Base-by-base conservation (phyloP, 1,140 invertebrate species). In the Tribolium castaneum region DNA sequence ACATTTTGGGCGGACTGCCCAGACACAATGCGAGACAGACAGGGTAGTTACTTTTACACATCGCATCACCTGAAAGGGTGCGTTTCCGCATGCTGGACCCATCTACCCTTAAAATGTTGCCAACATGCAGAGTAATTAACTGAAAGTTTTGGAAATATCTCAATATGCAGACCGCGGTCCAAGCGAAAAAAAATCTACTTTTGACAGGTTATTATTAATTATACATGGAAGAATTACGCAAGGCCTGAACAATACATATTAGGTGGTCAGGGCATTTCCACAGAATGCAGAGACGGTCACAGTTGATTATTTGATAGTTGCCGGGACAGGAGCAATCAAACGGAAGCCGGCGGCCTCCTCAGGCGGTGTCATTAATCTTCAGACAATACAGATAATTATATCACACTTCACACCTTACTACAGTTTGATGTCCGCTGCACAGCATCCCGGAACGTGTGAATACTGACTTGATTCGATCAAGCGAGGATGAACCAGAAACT, bases 371-470 rank as follows among this genome's bases (percentile, higher is more conserved):
- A 80, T 80, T 80, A 80, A 80, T 80, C 79, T 78, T 80, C 79
- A 80, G 74, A 80, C 79, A 80, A 80, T 80, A 59, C 79, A 78
- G 74, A 73, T 80, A 80, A 80, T 80, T 80, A 80, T 80, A 80
- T 80, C 74, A 78, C 79, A 80, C 76, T 77, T 66, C 59, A 66
- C 59, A 66, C 59, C 59, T 66, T 66, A 35, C 59, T 14, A 66
- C 14, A 35, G 59, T 66, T 59, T 66, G 59, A 66, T 66, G 59
- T 66, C 59, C 59, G 59, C 59, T 66, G 10, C 30, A n/a, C 59
- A 35, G 59, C 22, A n/a, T 66, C 12, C 59, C 34, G n/a, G 30
- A n/a, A 35, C 59, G 59, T 66, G 59, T 66, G 59, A 66, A 66
- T 14, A 1, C 10, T 5, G 59, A 3, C 4, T 59, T 9, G 54